Base-by-base conservation (phyloP, 2,113 vertebrate species). In the Dipodomys ordii region DNA sequence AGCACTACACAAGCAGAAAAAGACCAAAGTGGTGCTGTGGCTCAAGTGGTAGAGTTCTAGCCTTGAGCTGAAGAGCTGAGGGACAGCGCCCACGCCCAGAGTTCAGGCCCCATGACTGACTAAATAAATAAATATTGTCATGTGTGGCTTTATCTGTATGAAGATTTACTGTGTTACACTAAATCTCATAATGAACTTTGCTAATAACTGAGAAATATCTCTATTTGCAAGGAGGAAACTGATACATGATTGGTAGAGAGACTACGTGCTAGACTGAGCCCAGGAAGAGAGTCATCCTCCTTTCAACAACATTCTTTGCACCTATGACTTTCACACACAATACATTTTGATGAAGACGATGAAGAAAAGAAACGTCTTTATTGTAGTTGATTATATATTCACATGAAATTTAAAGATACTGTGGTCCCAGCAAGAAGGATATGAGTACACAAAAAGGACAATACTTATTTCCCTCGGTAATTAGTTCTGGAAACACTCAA, bases 341-440 rank as follows among this genome's bases (percentile, higher is more conserved):
- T 57, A 57, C 12, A 0, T 13, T 57, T 18, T 16, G 32, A 20
- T 9, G 30, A 76, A 35, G 32, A 1, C 1, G n/a, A 69, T 20
- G 22, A 86, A 88, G 32, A 13, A 23, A 68, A 28, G 11, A 7
- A 32, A 18, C 27, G 35, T 28, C 27, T 32, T 77, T 79, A 35
- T 62, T 62, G 19, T 28, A 2, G 3, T 1, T 60, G 11, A 0
- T 8, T 22, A 6, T 25, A 1, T 39, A 1, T 25, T 5, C 23
- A 78, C 4, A 49, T 82, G 73, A 19, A 77, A 53, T 4, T 67
- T 13, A 19, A 71, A 82, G 6, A 72, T 85, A 83, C 27, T 82
- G 15, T 78, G 39, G 28, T 18, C 32, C 74, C 8, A 23, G 2
- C 18, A 71, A 83, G 13, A 88, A 64, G 4, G 1, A 3, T 7